A percentile compares a stretch with the other conserved stretches of the same genome.
These are phyloP conservation scores for Passerina amoena DNA, from an alignment of 2,113 vertebrate species.

Conservation along the genomic window DNA sequence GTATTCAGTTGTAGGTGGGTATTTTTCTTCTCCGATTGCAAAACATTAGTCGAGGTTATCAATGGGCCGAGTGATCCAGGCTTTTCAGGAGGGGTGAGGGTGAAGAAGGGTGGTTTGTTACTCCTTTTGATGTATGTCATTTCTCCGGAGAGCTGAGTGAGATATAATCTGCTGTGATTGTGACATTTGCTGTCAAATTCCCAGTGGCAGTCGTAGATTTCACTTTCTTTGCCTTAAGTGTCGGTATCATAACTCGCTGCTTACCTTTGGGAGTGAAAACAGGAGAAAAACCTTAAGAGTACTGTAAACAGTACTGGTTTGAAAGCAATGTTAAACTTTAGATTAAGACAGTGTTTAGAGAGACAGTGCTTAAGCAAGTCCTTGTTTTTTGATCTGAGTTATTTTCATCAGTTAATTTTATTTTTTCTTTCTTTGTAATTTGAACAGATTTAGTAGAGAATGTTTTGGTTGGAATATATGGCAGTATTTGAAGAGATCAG, in stretches of 20 bases:
- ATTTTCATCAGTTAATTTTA: background rate
- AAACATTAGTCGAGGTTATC: background rate
- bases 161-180: background rate
- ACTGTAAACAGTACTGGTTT: background rate
- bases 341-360: background rate
- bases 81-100: background rate
- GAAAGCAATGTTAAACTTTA: background rate
- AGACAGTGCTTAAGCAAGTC: background rate
- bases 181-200: background rate
- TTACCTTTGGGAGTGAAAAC: background rate
- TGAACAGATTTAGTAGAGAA: background rate
- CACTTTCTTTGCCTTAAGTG: background rate
- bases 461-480: background rate
- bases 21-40: background rate
- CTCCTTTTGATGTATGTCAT: accelerated
- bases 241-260: accelerated
- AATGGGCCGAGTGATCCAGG: background rate
- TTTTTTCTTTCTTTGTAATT: background rate
- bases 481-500: background rate
- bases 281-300: background rate
- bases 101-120: background rate
- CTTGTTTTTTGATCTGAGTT: background rate
- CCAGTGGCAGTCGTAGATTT: background rate
- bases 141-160: background rate
- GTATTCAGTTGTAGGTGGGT: background rate